These are phyloP conservation scores for Platycnemis pennipes DNA, from an alignment of 2,888 invertebrate genomes.

Conservation along the genomic window DNA sequence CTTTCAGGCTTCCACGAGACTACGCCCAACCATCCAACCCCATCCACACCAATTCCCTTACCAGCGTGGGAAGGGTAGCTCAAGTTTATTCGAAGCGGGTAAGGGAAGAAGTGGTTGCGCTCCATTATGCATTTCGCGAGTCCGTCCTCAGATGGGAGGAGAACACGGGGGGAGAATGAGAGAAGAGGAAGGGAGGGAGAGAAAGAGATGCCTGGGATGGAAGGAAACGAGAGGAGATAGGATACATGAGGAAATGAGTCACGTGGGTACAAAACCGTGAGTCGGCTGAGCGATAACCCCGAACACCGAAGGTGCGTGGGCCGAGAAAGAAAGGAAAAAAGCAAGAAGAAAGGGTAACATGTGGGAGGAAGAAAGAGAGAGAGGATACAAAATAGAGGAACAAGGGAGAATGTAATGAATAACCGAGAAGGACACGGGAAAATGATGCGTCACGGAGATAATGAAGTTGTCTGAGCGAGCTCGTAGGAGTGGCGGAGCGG, in stretches of 20 bases:
- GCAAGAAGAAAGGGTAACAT: constrained; percentile 72
- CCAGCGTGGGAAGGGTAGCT: too few relatives aligned
- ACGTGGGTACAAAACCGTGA: too few relatives aligned
- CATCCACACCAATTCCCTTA: too few relatives aligned
- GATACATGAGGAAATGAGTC: too few relatives aligned
- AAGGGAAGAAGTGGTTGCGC: too few relatives aligned
- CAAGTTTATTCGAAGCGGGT: too few relatives aligned
- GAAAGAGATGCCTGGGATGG: constrained; percentile 74
- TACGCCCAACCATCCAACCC: too few relatives aligned
- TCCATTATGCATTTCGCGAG: too few relatives aligned
- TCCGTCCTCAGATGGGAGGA: neutral
- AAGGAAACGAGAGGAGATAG: constrained; percentile 71
- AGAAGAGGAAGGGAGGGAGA: constrained; percentile 73
- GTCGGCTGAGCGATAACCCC: too few relatives aligned
- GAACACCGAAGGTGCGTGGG: constrained; percentile 6
- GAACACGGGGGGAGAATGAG: constrained; percentile 71
- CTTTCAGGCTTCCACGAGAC: too few relatives aligned
- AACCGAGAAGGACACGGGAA: neutral
- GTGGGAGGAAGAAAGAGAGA: constrained; percentile 70
- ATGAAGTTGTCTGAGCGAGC: too few relatives aligned
- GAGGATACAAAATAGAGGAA: constrained; percentile 69
- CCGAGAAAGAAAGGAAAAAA: constrained; percentile 75
- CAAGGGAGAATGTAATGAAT: constrained; percentile 67
- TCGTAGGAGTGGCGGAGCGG: too few relatives aligned
- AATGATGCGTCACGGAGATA: neutral